Base-by-base conservation (phyloP, 2,113 vertebrate genomes). In the Litocranius walleri region DNA sequence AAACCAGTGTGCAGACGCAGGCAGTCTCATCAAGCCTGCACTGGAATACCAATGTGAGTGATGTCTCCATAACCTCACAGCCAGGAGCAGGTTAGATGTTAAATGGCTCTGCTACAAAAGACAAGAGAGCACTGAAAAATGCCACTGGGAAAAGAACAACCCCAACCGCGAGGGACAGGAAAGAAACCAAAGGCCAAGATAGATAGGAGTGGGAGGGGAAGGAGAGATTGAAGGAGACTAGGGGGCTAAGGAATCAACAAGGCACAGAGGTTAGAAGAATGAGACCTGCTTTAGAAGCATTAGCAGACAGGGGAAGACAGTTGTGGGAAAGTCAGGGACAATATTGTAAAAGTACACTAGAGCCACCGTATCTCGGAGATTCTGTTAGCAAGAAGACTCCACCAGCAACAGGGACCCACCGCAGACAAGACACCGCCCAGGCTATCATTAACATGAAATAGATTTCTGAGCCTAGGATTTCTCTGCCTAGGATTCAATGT, bases 281-380 rank as follows among this genome's bases (percentile, higher is more conserved):
- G 17, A 23, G 17, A 57, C 3, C 45, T 29, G 50, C 54, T 56
- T 86, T 23, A 27, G 64, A 59, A 78, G 78, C 33, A 11, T 36
- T 16, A 80, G 27, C 43, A 33, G n/a, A 19, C 50, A 33, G 50
- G 16, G 1, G 13, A 88, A 74, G 59, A 61, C 6, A 12, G 57
- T 1, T 30, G 50, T 30, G n/a, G 16, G 23, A 67, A n/a, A n/a
- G 45, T 45, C 19, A 74, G 29, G n/a, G 45, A 48, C 45, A 0
- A 7, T 21, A 12, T 0, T 52, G n/a, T 64, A 52, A 50, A 80
- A 71, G 52, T 36, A 59, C 2, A 9, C 27, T 29, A 16, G 57
- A 93, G 40, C 5, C 12, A 17, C 19, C 5, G 0, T 3, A 0
- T 7, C 9, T n/a, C 1, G 0, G n/a, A 61, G 29, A 29, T 43